Evolutionary conservation across 2,888 invertebrate genomes (phyloP).

Genomic region (Agrotis exclamationis): DNA sequence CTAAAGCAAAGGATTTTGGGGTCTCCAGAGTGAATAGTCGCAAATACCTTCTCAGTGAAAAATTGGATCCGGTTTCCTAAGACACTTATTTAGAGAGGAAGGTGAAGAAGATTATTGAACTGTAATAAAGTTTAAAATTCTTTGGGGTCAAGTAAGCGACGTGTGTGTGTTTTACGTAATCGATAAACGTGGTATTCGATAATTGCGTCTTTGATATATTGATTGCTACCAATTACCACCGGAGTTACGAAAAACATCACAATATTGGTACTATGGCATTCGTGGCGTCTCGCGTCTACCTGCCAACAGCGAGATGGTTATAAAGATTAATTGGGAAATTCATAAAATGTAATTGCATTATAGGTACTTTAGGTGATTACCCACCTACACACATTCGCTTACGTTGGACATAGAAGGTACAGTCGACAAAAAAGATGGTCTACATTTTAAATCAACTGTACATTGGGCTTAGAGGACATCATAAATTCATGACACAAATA

Average conservation of each 20-base stretch:
- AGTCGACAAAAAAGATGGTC: background rate
- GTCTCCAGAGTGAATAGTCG: background rate
- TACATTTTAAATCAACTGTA: too few relatives aligned
- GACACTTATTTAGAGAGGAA: slow-evolving; percentile 9
- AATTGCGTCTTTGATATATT: slow-evolving; percentile 30
- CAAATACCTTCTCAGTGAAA: background rate
- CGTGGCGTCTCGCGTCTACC: background rate
- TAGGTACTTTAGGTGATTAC: slow-evolving; percentile 14
- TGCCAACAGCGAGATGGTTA: background rate
- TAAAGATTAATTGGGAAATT: slow-evolving; percentile 27
- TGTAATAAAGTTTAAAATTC: slow-evolving; percentile 4
- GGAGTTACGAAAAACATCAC: slow-evolving; percentile 33
- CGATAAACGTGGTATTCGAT: slow-evolving; percentile 9
- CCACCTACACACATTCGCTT: background rate
- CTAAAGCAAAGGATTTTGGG: too few relatives aligned
- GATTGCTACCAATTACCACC: slow-evolving; percentile 32
- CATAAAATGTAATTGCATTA: slow-evolving; percentile 1
- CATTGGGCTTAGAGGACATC: too few relatives aligned
- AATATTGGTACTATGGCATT: background rate
- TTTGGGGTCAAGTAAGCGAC: background rate
- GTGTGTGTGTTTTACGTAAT: slow-evolving; percentile 34
- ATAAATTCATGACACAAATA: too few relatives aligned
- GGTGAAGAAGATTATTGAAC: slow-evolving; percentile 1
- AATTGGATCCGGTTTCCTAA: background rate
- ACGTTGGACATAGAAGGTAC: background rate